phyloP scores from a whole-genome alignment of 2,888 invertebrate species.

The Lomographa bimaculata region DNA sequence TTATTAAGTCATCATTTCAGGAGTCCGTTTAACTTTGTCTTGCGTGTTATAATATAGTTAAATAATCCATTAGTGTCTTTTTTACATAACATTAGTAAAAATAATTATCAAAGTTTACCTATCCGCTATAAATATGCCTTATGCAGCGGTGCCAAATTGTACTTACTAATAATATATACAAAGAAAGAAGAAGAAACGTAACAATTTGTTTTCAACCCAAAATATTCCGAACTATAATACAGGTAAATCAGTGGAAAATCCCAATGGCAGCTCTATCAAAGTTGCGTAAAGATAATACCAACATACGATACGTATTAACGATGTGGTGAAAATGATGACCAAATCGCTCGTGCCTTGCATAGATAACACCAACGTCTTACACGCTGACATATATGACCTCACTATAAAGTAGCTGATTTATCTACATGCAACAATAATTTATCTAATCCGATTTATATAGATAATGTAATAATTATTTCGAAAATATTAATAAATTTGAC shows the following conservation, averaged over 20 bases:
- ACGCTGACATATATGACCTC: constrained; percentile 17
- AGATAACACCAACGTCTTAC: constrained; percentile 29
- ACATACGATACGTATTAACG: constrained; percentile 34
- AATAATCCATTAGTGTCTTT: too few relatives aligned
- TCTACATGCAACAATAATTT: constrained; percentile 22
- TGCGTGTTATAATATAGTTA: too few relatives aligned
- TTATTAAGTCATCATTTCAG: too few relatives aligned
- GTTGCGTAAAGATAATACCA: constrained; percentile 33
- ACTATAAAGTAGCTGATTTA: constrained; percentile 20
- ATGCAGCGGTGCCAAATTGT: too few relatives aligned
- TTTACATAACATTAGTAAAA: too few relatives aligned
- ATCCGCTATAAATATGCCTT: too few relatives aligned
- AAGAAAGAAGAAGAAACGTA: too few relatives aligned
- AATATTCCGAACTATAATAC: too few relatives aligned
- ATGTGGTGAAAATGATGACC: constrained; percentile 40
- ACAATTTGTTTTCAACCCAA: neutral
- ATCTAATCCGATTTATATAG: constrained; percentile 24
- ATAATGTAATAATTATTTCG: constrained; percentile 25
- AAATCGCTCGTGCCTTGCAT: constrained; percentile 36
- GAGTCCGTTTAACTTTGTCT: too few relatives aligned
- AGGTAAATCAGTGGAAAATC: constrained; percentile 37
- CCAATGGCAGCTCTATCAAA: constrained; percentile 18
- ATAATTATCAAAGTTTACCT: too few relatives aligned
- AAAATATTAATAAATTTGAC: constrained; percentile 28
- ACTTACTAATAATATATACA: too few relatives aligned